Conservation (phyloP, 2,797 vertebrate species). For the Streptopelia turtur region DNA sequence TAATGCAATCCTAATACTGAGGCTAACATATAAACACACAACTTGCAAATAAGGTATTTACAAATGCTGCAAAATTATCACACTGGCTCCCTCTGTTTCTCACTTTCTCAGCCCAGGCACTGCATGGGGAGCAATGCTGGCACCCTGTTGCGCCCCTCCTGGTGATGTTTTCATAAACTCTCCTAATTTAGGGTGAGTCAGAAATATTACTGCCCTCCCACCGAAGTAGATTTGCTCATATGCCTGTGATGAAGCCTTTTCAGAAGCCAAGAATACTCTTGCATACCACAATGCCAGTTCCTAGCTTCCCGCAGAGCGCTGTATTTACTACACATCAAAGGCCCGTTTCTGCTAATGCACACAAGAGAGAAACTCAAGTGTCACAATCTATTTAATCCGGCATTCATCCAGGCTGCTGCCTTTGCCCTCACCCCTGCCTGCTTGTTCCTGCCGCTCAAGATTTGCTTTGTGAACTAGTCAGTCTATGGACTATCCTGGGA, state of each 20-base stretch:
- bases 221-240: background rate
- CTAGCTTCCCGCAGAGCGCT: conserved; percentile 29
- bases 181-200: background rate
- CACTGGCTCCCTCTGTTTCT: background rate
- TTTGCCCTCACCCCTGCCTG: conserved; percentile 5
- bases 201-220: conserved; percentile 9
- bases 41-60: background rate
- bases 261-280: conserved; percentile 24
- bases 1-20: background rate
- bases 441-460: background rate
- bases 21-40: background rate
- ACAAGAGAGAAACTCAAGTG: conserved; percentile 39
- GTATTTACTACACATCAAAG: conserved; percentile 50
- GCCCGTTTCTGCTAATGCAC: conserved; percentile 23
- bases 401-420: conserved; percentile 42
- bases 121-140: background rate
- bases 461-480: background rate
- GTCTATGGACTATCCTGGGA: background rate
- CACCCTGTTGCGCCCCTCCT: background rate
- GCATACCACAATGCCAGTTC: background rate
- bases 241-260: conserved; percentile 11
- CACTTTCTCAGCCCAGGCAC: background rate
- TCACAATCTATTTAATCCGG: conserved; percentile 47
- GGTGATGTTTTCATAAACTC: background rate
- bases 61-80: background rate